Evolutionary conservation across 2,113 vertebrate genomes (phyloP).

Genomic region (Carassius auratus): DNA sequence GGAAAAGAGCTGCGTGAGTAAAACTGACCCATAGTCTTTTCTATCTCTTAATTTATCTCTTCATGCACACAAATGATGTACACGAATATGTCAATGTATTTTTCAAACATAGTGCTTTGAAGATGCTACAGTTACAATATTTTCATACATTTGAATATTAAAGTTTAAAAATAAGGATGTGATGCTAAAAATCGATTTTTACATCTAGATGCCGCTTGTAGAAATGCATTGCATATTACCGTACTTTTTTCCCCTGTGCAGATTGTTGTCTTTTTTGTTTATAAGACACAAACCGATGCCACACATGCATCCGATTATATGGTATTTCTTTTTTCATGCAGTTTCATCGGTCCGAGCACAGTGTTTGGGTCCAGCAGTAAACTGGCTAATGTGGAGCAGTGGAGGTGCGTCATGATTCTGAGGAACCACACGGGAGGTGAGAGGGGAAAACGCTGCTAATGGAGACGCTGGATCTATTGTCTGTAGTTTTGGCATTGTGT

Average conservation of each 20-base stretch:
- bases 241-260: not conserved
- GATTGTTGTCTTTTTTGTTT: not conserved
- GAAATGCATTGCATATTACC: not conserved
- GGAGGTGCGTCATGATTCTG: conserved; percentile 95
- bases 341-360: conserved; percentile 94
- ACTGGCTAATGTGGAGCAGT: conserved; percentile 96
- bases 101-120: not conserved
- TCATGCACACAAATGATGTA: not conserved
- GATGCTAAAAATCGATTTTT: not conserved
- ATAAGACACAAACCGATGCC: not conserved
- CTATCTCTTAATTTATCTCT: not conserved
- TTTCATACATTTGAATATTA: not conserved
- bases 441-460: conserved; percentile 48
- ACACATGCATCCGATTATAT: not conserved
- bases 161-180: not conserved
- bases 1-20: conserved; percentile 96
- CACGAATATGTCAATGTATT: too few relatives aligned
- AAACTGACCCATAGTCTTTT: not conserved
- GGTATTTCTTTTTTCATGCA: conserved; percentile 58
- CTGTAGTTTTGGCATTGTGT: conserved; percentile 17
- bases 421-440: conserved; percentile 95
- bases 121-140: not conserved
- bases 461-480: conserved; percentile 14
- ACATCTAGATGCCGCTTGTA: not conserved
- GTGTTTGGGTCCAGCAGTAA: conserved; percentile 97